Evolutionary conservation across 2,888 invertebrate genomes (phyloP).

Genomic region (Amphiduros pacificus): DNA sequence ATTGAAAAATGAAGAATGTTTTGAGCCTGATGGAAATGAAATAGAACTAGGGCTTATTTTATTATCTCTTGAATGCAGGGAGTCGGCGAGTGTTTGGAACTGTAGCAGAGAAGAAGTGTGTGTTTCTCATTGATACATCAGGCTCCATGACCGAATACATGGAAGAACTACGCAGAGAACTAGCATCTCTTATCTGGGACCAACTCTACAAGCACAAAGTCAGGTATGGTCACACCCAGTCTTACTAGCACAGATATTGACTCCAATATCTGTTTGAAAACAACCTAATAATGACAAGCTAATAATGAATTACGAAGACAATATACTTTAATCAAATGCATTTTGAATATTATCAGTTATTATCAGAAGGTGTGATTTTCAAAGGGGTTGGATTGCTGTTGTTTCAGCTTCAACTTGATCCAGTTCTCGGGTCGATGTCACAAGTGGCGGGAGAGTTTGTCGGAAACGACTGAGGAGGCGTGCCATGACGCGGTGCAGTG

Average conservation of each 20-base stretch:
- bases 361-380: no score
- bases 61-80: conserved; percentile 40
- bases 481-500: conserved; percentile 58
- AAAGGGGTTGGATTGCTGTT: no score
- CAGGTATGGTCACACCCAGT: no score
- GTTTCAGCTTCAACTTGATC: conserved; percentile 56
- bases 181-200: conserved; percentile 58
- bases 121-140: conserved; percentile 57
- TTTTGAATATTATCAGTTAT: no score
- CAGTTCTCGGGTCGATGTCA: conserved; percentile 53
- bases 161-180: conserved; percentile 56
- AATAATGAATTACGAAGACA: no score
- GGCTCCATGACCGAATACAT: conserved; percentile 59
- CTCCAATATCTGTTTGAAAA: no score
- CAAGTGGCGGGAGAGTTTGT: conserved; percentile 47
- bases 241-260: no score
- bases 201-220: conserved; percentile 53
- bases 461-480: conserved; percentile 52
- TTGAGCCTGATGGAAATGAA: no score
- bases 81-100: conserved; percentile 57
- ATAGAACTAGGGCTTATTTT: no score
- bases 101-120: conserved; percentile 52
- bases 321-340: no score
- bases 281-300: no score
- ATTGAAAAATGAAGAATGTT: no score